Evolutionary conservation across 2,888 invertebrate genomes (phyloP), one percentile per base, ranked within the genome.

Genomic region (Perizoma flavofasciatum): DNA sequence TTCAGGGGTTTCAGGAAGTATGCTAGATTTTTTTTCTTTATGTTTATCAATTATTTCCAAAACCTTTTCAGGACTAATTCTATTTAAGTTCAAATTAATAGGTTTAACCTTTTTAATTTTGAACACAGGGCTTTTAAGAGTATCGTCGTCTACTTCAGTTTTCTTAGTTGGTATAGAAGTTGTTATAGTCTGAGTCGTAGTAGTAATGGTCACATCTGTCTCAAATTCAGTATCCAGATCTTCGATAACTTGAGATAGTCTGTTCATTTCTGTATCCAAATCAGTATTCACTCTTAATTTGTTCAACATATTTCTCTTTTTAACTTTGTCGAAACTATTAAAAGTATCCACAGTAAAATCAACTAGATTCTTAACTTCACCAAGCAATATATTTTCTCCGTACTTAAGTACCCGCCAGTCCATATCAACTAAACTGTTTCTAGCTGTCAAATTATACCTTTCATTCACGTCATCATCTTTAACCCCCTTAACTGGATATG

Each of bases 331-430:
- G 1, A 69, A 70, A 62, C 75, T 85, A 46, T 88, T 82, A 32
- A 73, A 72, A 0, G 81, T 66, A 46, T 86, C 85, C n/a, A 82
- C 70, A 4, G 82, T 81, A 5, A 85, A 55, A 68, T 92, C 92
- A 1, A 87, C 83, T 1, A 92, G 58, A 55, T 89, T 89, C 59
- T 86, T 90, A 0, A 89, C 70, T 70, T 92, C 92, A 0, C 89
- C 89, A n/a, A 90, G 65, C 1, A 92, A 79, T 49, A 92, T 90
- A 66, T 87, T 92, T 55, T 92, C 92, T 0, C 92, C 92, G 49
- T 92, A 92, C 58, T 91, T 92, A 0, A 92, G 71, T 0, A 92
- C 90, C 6, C 92, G 78, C 87, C 91, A 92, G 61, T 92, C 88
- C 92, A 92, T 92, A 69, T 92, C 86, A 0, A 88, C 69, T 0